Conservation (phyloP, 2,797 vertebrate species). For the Alcedo quadribrachys region DNA sequence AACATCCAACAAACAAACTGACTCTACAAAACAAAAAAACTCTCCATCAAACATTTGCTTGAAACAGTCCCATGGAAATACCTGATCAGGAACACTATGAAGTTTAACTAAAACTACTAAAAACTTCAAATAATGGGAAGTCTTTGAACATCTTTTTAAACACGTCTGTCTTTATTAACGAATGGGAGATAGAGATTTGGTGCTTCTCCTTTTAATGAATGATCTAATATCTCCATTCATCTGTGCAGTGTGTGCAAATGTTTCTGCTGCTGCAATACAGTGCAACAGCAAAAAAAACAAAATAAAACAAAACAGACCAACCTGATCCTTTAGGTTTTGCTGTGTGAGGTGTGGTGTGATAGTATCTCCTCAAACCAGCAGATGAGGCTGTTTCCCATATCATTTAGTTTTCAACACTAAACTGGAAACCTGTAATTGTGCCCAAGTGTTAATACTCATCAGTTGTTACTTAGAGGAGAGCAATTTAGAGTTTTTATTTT, state of each 20-base stretch:
- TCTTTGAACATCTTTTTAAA: background rate
- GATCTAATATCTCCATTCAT: background rate
- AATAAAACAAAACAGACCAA: background rate
- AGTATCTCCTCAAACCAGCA: slow-evolving; percentile 15
- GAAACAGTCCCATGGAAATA: background rate
- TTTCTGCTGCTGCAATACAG: background rate
- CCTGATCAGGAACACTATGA: background rate
- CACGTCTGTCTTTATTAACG: background rate
- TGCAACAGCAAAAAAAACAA: background rate
- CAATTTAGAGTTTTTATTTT: background rate
- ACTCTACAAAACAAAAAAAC: background rate
- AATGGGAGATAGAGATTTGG: background rate
- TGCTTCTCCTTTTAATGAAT: background rate
- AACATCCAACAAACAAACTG: no score
- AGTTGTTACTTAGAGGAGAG: background rate
- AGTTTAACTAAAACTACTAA: background rate
- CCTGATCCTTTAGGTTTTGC: background rate
- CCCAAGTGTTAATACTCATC: background rate
- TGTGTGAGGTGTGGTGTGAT: background rate
- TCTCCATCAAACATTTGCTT: background rate
- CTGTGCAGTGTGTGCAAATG: background rate
- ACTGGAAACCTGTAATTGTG: background rate
- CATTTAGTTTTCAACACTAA: background rate
- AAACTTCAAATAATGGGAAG: background rate
- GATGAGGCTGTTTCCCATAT: slow-evolving; percentile 53